A percentile compares a stretch with the other conserved stretches of the same genome.
Evolutionary conservation across 2,797 vertebrate species (phyloP).

Genomic region (Epinephelus awoara): DNA sequence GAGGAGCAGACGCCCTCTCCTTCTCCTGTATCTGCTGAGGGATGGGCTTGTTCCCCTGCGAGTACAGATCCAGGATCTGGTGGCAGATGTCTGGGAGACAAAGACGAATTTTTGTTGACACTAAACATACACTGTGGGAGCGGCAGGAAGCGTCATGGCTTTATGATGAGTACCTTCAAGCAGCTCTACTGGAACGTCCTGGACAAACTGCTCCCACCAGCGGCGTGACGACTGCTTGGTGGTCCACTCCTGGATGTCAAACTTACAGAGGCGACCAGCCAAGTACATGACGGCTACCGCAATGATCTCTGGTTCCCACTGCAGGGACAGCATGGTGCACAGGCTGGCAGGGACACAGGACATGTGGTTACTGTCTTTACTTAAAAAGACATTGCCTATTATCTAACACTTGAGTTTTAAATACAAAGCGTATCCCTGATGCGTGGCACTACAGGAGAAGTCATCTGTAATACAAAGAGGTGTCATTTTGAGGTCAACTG

Average conservation of each 20-base stretch:
- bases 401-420: too few relatives aligned
- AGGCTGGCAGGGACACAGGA: conserved; percentile 82
- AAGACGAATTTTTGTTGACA: background rate
- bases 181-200: conserved; percentile 98
- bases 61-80: conserved; percentile 98
- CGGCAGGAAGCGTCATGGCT: accelerated
- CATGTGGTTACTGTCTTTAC: background rate
- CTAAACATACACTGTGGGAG: accelerated
- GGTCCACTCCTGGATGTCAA: conserved; percentile 99
- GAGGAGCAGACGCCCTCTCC: conserved; percentile 80
- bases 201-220: conserved; percentile 99
- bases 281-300: conserved; percentile 98
- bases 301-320: conserved; percentile 99
- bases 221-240: conserved; percentile 95
- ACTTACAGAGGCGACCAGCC: conserved; percentile 96
- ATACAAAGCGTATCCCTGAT: too few relatives aligned
- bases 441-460: background rate
- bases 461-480: background rate
- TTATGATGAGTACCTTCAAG: conserved; percentile 90
- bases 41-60: conserved; percentile 97
- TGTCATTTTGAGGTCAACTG: background rate
- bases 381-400: background rate
- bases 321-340: conserved; percentile 96
- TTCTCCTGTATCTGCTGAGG: conserved; percentile 91
- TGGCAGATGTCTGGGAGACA: conserved; percentile 93